Percentiles rank a stretch among this genome's conserved stretches.
phyloP scores from a whole-genome alignment of 2,113 vertebrate species.

The Bubo blakistoni region DNA sequence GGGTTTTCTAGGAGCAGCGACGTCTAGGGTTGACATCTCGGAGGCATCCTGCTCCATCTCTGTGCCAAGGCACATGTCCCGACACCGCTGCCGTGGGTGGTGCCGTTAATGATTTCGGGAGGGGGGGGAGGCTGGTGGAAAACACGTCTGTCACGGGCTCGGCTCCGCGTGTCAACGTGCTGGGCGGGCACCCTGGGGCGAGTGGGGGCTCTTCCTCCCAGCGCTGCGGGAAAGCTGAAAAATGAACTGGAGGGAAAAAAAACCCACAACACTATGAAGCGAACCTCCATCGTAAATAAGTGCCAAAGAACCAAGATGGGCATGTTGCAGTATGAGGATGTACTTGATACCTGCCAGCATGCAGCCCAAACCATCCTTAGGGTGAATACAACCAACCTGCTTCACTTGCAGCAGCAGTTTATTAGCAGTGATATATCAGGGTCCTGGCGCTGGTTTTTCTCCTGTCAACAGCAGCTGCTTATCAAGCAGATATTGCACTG shows the following conservation, averaged over 20 bases:
- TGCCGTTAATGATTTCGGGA: neutral
- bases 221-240: neutral
- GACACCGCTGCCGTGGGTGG: neutral
- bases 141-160: fast-evolving
- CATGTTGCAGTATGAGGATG: neutral
- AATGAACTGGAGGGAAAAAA: fast-evolving
- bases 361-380: neutral
- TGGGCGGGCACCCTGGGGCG: fast-evolving
- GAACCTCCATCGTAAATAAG: fast-evolving
- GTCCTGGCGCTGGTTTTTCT: neutral
- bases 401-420: neutral
- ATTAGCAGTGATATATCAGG: neutral
- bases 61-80: neutral
- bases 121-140: neutral
- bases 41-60: neutral
- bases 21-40: neutral
- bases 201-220: neutral
- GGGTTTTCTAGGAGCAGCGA: neutral
- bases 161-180: fast-evolving
- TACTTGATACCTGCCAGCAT: neutral
- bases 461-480: constrained; percentile 1
- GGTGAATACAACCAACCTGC: neutral
- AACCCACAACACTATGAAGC: fast-evolving
- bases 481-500: neutral
- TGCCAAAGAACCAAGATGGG: neutral